A percentile compares a stretch with the other conserved stretches of the same genome.
Conservation (phyloP, 1,140 invertebrate genomes). For the Saccostrea echinata region DNA sequence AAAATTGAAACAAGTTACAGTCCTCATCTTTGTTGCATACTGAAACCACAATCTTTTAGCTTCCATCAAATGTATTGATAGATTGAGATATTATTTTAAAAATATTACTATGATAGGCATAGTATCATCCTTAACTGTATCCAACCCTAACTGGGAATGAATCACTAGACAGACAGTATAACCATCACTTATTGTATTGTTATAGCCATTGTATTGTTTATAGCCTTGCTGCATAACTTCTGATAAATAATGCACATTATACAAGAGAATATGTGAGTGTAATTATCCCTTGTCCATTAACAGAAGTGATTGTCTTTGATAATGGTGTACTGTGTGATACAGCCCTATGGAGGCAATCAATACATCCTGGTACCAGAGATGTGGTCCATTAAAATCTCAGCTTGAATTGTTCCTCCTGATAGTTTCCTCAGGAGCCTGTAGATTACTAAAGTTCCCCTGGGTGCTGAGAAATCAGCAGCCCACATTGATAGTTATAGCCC, state of each 20-base stretch:
- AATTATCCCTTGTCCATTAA: neutral
- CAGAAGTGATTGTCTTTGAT: constrained; percentile 1
- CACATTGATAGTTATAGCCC: neutral
- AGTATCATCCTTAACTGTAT: too few species aligned
- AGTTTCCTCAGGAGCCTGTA: neutral
- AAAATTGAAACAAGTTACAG: too few species aligned
- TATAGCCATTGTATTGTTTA: neutral
- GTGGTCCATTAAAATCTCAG: neutral
- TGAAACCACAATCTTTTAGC: too few species aligned
- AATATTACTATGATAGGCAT: too few species aligned
- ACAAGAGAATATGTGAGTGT: neutral
- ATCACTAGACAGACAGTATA: too few species aligned
- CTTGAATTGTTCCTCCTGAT: neutral
- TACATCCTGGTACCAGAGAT: neutral
- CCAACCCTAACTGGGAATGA: too few species aligned
- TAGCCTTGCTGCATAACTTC: neutral
- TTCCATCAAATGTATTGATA: too few species aligned
- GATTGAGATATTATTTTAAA: too few species aligned
- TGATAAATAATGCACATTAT: neutral
- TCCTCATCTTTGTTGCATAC: too few species aligned
- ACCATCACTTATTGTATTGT: neutral
- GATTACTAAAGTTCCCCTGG: neutral
- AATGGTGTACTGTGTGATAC: neutral
- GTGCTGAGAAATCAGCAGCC: neutral
- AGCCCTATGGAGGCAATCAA: neutral